Base-by-base conservation (phyloP, 2,113 vertebrate genomes). In the Callionymus lyra region DNA sequence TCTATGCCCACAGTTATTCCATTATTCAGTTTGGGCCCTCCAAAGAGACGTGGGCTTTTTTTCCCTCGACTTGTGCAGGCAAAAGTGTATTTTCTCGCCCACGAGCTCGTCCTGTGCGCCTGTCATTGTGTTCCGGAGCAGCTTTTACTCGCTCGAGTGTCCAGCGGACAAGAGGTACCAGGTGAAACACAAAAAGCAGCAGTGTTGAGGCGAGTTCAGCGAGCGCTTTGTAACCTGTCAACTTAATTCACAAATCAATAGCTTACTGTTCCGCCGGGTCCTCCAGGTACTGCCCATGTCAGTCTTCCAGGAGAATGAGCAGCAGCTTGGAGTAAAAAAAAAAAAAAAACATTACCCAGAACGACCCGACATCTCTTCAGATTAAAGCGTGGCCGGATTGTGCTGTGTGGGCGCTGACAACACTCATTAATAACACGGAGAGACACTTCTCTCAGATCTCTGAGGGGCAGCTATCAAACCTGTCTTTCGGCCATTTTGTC, bases 181-280 rank as follows among this genome's bases (percentile, higher is more conserved):
- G 60, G 44, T 68, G 48, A 63, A 51, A 46, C 34, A 34, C 38
- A 63, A 60, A 69, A 63, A 54, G 37, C 19, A 44, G 50, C 44
- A 34, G 16, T 34, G 45, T 40, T 47, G 44, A 64, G 44, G 48
- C 47, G 66, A 65, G 71, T 73, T 60, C 64, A 72, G 40, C 12
- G 44, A 61, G 68, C 61, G 51, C 65, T 80, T 77, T 81, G 80
- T 74, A 63, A 72, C 64, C 72, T 77, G 74, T 77, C 72, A 68
- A 56, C 61, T 70, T 76, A 70, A 77, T 77, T 81, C 70, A 72
- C 55, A 76, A 81, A 82, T 82, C 80, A 77, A 82, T 81, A 70
- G 72, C 69, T 70, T 71, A 70, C 61, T 69, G 63, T 79, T 76
- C 56, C 44, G 59, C 65, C 63, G 38, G 45, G 65, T 77, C 68